Evolutionary conservation across 2,797 vertebrate species (phyloP).

Genomic region (Decapterus maruadsi): DNA sequence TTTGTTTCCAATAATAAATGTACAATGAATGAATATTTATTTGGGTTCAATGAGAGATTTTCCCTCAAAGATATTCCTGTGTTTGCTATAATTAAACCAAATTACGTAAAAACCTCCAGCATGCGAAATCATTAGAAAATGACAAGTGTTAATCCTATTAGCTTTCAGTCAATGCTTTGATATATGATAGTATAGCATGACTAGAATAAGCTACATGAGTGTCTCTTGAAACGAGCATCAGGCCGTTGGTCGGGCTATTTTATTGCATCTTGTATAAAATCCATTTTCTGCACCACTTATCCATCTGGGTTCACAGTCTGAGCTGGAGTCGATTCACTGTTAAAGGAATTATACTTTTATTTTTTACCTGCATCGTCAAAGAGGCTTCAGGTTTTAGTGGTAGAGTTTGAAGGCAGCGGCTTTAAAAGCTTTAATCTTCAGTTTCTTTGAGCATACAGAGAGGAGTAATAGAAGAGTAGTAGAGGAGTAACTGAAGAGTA

Average conservation of each 20-base stretch:
- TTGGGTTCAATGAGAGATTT: background rate
- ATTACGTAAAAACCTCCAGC: background rate
- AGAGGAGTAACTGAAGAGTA: no score
- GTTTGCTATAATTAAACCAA: background rate
- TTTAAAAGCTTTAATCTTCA: background rate
- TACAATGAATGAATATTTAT: background rate
- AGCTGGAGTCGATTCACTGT: background rate
- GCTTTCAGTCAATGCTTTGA: background rate
- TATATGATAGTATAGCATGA: background rate
- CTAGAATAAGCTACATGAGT: background rate
- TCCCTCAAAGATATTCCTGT: background rate
- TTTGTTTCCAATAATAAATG: background rate
- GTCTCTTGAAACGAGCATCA: background rate
- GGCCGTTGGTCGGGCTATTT: background rate
- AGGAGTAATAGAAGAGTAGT: no score
- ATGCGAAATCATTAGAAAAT: background rate
- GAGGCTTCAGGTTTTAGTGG: background rate
- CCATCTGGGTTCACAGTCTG: no score
- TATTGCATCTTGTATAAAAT: background rate
- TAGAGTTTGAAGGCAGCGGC: background rate
- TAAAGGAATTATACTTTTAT: background rate
- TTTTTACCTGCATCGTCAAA: background rate
- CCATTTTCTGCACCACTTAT: no score
- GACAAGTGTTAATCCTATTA: background rate
- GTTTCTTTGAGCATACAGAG: background rate